Base-by-base conservation (phyloP, 30 jellyfish, hydroid and myxozoan genomes). In the Chironex yamaguchii region DNA sequence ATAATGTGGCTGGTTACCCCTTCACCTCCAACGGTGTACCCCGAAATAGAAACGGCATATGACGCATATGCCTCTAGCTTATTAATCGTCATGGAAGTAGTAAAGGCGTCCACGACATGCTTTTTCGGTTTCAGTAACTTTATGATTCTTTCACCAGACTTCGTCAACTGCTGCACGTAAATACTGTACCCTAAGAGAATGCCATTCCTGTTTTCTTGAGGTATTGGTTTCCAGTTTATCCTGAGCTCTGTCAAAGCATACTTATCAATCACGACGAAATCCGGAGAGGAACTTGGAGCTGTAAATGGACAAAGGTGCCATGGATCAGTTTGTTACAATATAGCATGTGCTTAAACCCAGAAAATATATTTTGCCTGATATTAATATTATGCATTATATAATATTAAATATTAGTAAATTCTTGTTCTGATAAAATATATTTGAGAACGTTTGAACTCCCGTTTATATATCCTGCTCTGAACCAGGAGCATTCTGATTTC, bases 11-110 rank as follows among this genome's bases (percentile, higher is more conserved):
- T 51, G 21, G 22, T 36, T 4, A 92, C 90, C 24, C 97, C 94
- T 67, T 67, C 81, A 0, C 97, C 97, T 29, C 85, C 97, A 14
- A 3, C 71, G 4, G 97, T 76, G 32, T 13, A 89, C 3, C 92
- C 97, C 51, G 63, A 81, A 21, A 89, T 77, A 12, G 82, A 48
- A 32, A 89, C 80, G 28, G 51, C 52, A 32, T 89, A 82, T 3
- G 79, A 34, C 13, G 87, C 27, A 28, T 89, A 89, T 32, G 85
- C 70, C 29, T 20, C 28, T 49, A 89, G 54, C 27, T 81, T 92
- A 70, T 22, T 49, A 36, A 89, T 81, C 33, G 81, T 66, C 52
- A 64, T 12, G 27, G 65, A 36, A 28, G 73, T 71, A 1, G 94
- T 82, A 77, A 66, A 89, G 33, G 80, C 66, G 63, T 89, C 97